phyloP scores from a whole-genome alignment of 1,140 invertebrate genomes.

The Trichonephila clavata region DNA sequence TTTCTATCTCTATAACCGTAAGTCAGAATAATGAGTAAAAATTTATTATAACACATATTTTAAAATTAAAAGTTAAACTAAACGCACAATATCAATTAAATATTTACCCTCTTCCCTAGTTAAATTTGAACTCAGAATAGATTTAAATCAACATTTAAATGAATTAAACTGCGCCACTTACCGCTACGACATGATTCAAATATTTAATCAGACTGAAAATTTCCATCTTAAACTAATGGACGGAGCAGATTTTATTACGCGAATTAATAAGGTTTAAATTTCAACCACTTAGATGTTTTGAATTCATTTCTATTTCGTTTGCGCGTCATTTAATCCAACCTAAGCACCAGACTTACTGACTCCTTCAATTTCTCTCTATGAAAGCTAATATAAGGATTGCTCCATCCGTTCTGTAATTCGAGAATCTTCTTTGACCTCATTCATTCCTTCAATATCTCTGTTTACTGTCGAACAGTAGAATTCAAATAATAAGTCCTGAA shows the following conservation, averaged over 20 bases:
- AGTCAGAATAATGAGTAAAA: neutral
- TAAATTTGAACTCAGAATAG: neutral
- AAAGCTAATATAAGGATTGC: constrained; percentile 41
- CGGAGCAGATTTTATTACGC: neutral
- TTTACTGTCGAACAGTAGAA: neutral
- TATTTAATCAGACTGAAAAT: neutral
- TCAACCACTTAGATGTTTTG: neutral
- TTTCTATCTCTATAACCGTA: neutral
- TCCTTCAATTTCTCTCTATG: neutral
- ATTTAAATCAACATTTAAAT: neutral
- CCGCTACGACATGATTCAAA: neutral
- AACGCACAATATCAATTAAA: neutral
- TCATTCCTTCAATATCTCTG: neutral
- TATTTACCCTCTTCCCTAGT: neutral
- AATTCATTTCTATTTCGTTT: neutral
- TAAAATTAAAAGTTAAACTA: neutral
- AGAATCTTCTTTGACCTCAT: constrained; percentile 28
- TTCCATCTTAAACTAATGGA: neutral
- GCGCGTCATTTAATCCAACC: constrained; percentile 6
- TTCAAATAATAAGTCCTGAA: neutral
- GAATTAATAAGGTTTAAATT: neutral
- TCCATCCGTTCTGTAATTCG: constrained; percentile 34
- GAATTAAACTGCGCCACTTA: neutral
- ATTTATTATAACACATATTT: neutral
- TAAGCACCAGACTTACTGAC: neutral